Percentiles rank a stretch among this genome's conserved stretches.
Conservation (phyloP, 2,888 invertebrate genomes). For the Calameuta filiformis region DNA sequence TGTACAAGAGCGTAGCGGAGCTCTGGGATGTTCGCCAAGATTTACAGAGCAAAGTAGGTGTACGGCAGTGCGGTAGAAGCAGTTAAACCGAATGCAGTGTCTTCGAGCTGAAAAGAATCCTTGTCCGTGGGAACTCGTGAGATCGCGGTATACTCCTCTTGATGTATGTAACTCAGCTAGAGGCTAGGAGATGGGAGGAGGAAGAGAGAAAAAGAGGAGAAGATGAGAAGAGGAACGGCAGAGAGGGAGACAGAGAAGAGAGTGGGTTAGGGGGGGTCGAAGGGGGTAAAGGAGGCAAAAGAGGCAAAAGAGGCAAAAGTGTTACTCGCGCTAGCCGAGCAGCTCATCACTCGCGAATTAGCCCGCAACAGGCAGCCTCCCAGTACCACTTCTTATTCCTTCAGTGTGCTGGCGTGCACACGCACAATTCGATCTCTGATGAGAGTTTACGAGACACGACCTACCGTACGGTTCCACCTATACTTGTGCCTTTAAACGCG, state of each 20-base stretch:
- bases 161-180: conserved; percentile 9
- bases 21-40: background rate
- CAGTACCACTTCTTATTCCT: conserved; percentile 38
- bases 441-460: conserved; percentile 45
- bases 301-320: conserved; percentile 24
- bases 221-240: background rate
- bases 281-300: conserved; percentile 20
- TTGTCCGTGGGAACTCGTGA: conserved; percentile 59
- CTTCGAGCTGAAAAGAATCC: conserved; percentile 59
- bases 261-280: conserved; percentile 23
- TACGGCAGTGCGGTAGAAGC: conserved; percentile 54
- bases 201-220: conserved; percentile 2
- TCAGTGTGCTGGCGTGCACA: conserved; percentile 3
- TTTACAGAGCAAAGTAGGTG: conserved; percentile 7
- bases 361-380: conserved; percentile 37
- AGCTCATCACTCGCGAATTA: conserved; percentile 56
- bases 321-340: conserved; percentile 30
- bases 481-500: background rate
- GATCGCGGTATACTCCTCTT: conserved; percentile 25
- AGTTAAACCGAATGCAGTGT: conserved; percentile 64
- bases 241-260: conserved; percentile 20
- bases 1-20: background rate
- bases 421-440: conserved; percentile 48
- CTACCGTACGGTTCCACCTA: background rate
- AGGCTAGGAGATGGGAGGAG: conserved; percentile 1